Evolutionary conservation across 53 echinoderm and acorn worm genomes (phyloP).

Genomic region (Paelopatides confundens): DNA sequence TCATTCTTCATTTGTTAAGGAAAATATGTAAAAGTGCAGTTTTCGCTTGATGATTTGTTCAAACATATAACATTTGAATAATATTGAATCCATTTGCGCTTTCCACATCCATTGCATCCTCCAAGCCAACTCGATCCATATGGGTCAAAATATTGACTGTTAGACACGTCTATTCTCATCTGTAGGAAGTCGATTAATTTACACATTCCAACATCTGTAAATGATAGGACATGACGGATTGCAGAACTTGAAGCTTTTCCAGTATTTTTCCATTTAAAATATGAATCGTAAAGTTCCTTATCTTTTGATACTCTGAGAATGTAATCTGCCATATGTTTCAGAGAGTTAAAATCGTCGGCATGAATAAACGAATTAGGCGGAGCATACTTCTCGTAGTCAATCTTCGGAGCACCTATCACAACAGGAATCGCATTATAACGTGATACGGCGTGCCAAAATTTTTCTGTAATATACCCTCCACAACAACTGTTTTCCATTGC

Average conservation of each 20-base stretch:
- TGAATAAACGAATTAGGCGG: slow-evolving; percentile 72
- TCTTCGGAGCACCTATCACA: slow-evolving; percentile 69
- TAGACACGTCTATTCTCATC: background rate
- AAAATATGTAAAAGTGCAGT: too few relatives aligned
- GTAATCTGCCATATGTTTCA: slow-evolving; percentile 55
- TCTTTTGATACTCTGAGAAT: slow-evolving; percentile 48
- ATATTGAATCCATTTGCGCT: slow-evolving; percentile 24
- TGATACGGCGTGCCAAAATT: slow-evolving; percentile 62
- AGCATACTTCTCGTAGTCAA: slow-evolving; percentile 52
- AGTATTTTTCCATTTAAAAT: slow-evolving; percentile 65
- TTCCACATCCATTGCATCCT: slow-evolving; percentile 6
- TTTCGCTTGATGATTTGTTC: too few relatives aligned
- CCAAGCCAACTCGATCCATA: slow-evolving; percentile 29
- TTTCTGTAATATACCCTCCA: slow-evolving; percentile 73
- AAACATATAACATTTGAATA: slow-evolving; percentile 67
- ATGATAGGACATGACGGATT: background rate
- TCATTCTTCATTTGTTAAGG: too few relatives aligned
- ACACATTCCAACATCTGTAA: slow-evolving; percentile 1
- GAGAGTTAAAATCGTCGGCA: slow-evolving; percentile 64
- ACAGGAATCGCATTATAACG: slow-evolving; percentile 63
- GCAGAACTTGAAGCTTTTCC: slow-evolving; percentile 39
- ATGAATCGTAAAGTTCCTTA: slow-evolving; percentile 52
- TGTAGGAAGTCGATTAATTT: background rate
- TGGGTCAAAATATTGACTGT: background rate
- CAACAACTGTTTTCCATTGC: slow-evolving; percentile 73